Evolutionary conservation across 2,113 vertebrate species (phyloP).

Genomic region (Sapayoa aenigma): DNA sequence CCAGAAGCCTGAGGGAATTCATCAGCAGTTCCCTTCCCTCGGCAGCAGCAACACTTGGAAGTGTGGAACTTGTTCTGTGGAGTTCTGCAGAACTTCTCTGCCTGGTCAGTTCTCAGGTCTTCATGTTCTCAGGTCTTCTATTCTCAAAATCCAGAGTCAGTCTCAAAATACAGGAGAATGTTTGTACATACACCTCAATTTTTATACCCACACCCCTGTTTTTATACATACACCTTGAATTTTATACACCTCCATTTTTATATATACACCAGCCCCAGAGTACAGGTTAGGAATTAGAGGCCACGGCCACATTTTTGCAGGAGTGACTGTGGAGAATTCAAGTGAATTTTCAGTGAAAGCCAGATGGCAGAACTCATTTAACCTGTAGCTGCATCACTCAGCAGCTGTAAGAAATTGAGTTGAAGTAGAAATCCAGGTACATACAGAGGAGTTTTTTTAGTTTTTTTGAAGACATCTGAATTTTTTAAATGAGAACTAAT

Average conservation of each 20-base stretch:
- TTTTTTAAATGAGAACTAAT: background rate
- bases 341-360: background rate
- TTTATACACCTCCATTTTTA: no score
- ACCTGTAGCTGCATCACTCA: background rate
- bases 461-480: background rate
- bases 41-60: background rate
- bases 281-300: background rate
- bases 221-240: no score
- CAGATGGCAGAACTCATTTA: rapidly evolving
- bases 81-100: background rate
- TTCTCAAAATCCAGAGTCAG: rapidly evolving
- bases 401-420: background rate
- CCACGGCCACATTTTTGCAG: background rate
- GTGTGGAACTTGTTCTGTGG: background rate
- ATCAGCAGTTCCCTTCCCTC: background rate
- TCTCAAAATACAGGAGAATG: background rate
- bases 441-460: background rate
- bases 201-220: background rate
- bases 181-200: no score
- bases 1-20: background rate
- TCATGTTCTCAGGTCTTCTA: rapidly evolving
- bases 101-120: no score
- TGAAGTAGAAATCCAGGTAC: background rate
- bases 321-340: rapidly evolving
- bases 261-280: no score